Conservation (phyloP, 1,140 invertebrate genomes). For the Scylla paramamosain region DNA sequence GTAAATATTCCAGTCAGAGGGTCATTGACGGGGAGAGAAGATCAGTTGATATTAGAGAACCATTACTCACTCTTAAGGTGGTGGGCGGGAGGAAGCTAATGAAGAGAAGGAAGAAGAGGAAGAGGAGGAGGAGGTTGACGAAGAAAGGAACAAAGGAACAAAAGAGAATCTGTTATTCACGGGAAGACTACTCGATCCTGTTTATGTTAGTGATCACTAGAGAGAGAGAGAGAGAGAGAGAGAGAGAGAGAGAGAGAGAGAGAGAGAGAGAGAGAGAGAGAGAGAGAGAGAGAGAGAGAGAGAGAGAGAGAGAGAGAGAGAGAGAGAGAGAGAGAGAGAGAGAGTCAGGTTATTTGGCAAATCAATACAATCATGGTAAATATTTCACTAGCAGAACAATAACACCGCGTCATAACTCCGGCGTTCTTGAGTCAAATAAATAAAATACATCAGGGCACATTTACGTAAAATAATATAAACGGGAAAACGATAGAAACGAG, state of each 20-base stretch:
- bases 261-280: background rate
- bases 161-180: too few relatives aligned
- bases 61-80: too few relatives aligned
- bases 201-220: too few relatives aligned
- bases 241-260: background rate
- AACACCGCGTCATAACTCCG: background rate
- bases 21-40: too few relatives aligned
- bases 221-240: too few relatives aligned
- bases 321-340: conserved; percentile 47
- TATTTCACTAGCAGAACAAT: background rate
- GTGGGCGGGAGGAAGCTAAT: too few relatives aligned
- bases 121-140: background rate
- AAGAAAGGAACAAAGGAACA: background rate
- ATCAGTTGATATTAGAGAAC: too few relatives aligned
- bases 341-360: background rate
- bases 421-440: background rate
- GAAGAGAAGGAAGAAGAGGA: too few relatives aligned
- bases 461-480: background rate
- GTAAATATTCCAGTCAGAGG: too few relatives aligned
- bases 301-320: conserved; percentile 29
- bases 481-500: too few relatives aligned
- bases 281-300: conserved; percentile 16
- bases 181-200: too few relatives aligned
- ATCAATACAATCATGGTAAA: background rate
- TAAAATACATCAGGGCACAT: background rate